Conservation (phyloP, 2,888 invertebrate genomes). For the Amphipoea lucens region DNA sequence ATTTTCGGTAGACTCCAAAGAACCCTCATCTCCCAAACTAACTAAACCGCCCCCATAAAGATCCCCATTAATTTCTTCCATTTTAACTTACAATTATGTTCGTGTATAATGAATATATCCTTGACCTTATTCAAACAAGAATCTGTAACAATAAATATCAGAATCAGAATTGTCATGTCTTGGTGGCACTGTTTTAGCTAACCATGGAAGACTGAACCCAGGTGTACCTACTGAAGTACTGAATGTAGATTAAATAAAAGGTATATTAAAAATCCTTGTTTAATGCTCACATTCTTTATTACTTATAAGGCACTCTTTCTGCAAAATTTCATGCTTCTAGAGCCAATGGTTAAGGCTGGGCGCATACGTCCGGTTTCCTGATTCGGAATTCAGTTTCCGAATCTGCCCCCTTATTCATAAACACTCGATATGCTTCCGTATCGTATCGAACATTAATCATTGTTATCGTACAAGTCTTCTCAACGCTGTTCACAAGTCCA, state of each 20-base stretch:
- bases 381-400: no score
- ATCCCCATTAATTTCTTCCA: conserved; percentile 91
- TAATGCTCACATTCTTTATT: not conserved
- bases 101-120: conserved; percentile 84
- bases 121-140: conserved; percentile 84
- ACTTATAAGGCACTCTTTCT: not conserved
- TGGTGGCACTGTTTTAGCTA: not conserved
- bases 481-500: no score
- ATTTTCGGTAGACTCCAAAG: conserved; percentile 87
- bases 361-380: no score
- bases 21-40: conserved; percentile 88
- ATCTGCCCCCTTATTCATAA: no score
- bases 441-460: no score
- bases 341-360: not conserved
- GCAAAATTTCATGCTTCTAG: not conserved
- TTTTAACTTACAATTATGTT: conserved; percentile 89
- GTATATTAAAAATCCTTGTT: not conserved
- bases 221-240: not conserved
- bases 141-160: conserved; percentile 76
- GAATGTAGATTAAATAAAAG: not conserved
- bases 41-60: conserved; percentile 88
- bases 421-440: no score
- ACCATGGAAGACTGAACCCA: not conserved
- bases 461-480: no score
- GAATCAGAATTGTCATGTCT: conserved; percentile 9